These are phyloP conservation scores for Andinoacara biseriatus DNA, from an alignment of 2,113 vertebrate genomes.

Conservation along the genomic window DNA sequence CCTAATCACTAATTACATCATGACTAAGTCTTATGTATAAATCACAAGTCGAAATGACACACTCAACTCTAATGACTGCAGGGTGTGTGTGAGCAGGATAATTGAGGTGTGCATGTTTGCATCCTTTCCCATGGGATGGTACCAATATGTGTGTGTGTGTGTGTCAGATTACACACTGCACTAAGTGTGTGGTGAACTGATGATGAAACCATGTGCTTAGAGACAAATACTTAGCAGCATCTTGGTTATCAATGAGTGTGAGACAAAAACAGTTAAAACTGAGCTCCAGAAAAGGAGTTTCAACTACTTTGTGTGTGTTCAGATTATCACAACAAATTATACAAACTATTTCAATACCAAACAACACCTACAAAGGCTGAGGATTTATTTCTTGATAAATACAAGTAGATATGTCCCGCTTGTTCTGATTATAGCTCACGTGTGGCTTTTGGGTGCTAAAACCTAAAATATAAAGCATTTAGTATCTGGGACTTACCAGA, in stretches of 20 bases:
- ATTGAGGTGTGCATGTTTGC: conserved; percentile 64
- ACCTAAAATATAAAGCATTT: not conserved
- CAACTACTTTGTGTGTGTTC: not conserved
- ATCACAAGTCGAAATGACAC: conserved; percentile 69
- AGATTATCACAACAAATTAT: not conserved
- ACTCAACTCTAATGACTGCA: conserved; percentile 61
- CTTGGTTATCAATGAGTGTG: conserved; percentile 2
- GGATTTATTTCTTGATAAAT: no score
- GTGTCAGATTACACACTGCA: conserved; percentile 46
- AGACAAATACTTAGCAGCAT: conserved; percentile 38
- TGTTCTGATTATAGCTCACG: not conserved
- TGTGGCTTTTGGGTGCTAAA: not conserved
- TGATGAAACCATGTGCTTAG: conserved; percentile 52
- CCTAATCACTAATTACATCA: conserved; percentile 75
- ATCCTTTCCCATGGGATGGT: conserved; percentile 65
- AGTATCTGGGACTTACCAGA: not conserved
- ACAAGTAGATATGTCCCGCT: not conserved
- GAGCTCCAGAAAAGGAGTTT: not conserved
- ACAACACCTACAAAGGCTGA: not conserved
- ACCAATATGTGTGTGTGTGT: conserved; percentile 31
- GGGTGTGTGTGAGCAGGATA: conserved; percentile 67
- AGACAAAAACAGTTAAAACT: not conserved
- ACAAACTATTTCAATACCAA: not conserved
- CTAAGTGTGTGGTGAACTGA: conserved; percentile 45
- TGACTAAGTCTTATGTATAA: conserved; percentile 63